Base-by-base conservation (phyloP, 2,113 vertebrate species). In the Passer domesticus region DNA sequence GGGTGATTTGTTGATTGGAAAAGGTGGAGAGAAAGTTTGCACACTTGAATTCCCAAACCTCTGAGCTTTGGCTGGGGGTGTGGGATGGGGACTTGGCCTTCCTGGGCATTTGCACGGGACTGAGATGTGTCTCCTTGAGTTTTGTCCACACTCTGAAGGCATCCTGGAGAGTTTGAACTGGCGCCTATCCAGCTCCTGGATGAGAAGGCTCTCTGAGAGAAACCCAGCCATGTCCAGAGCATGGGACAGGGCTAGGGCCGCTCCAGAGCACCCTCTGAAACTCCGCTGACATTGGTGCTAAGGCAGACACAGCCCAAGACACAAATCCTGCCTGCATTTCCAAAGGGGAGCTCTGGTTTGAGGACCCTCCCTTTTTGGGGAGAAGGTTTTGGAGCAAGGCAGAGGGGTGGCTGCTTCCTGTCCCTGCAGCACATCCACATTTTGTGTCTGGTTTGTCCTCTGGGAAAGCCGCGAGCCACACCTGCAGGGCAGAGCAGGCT, bases 1-100 rank as follows among this genome's bases (percentile, higher is more conserved):
- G 66, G n/a, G 73, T 94, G 92, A 96, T 91, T 95, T 95, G 90
- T 93, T 15, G 69, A 43, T 55, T 31, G 70, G 15, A 79, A 53
- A 67, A 11, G 25, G 20, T 43, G 35, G n/a, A 88, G 30, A 76
- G 67, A 66, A 91, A 80, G 30, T 87, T 64, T 28, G 39, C 70
- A 60, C 28, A 6, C 67, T 94, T 49, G 63, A 25, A 68, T 72
- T 91, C 49, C 49, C 62, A 68, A 68, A 62, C 15, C 53, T 62
- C 43, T 6, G 30, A 52, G 66, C 72, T 77, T 70, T 80, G 81
- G 14, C 27, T 63, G 35, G 56, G 23, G 43, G 11, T 52, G 60
- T 80, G 22, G 11, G 31, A 46, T 33, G 46, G 44, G 0, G 3
- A 10, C 39, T 33, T 17, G 25, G n/a, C 23, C 18, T 46, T 56